Evolutionary conservation across 2,888 invertebrate genomes (phyloP), one percentile per base, ranked within the genome.

Genomic region (Thelaira solivaga): DNA sequence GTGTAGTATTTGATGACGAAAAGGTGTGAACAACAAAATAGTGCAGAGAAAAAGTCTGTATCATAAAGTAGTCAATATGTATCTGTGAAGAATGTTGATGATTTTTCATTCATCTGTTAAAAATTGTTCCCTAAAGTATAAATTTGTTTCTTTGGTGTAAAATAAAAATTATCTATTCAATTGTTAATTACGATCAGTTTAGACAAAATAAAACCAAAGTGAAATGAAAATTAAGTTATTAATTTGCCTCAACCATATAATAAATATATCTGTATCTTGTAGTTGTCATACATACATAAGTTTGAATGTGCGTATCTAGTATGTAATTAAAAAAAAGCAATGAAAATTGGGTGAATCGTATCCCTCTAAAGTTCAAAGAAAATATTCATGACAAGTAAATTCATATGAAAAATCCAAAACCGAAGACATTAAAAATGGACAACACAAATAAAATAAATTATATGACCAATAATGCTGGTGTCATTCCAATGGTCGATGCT

Each of bases 41-140:
- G 43, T 68, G 20, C 73, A 45, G 76, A 59, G 67, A 77, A 77
- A 77, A 77, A 77, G 73, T 77, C 77, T 77, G 77, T 77, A 77
- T 73, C 77, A 71, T 76, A 71, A 71, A 76, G 67, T 76, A 57
- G 65, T 62, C 61, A 55, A 72, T 76, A 76, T 76, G 76, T 76
- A 76, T 72, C 76, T 67, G 62, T 67, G 72, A 45, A 69, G 55
- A 76, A 61, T 43, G 45, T 61, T 59, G 62, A 71, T 64, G 47
- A 47, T 41, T 55, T 72, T 76, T 67, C 57, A 6, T 43, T 55
- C 61, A 20, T 36, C 20, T 43, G 13, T 26, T n/a, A 26, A 34
- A 57, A n/a, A 57, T 39, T 41, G 20, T 39, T 72, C 24, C 41
- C 39, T 49, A 45, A 8, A 29, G 59, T 26, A 8, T 22, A 43